Evolutionary conservation across 2,113 vertebrate species (phyloP).

Genomic region (Calonectris borealis): DNA sequence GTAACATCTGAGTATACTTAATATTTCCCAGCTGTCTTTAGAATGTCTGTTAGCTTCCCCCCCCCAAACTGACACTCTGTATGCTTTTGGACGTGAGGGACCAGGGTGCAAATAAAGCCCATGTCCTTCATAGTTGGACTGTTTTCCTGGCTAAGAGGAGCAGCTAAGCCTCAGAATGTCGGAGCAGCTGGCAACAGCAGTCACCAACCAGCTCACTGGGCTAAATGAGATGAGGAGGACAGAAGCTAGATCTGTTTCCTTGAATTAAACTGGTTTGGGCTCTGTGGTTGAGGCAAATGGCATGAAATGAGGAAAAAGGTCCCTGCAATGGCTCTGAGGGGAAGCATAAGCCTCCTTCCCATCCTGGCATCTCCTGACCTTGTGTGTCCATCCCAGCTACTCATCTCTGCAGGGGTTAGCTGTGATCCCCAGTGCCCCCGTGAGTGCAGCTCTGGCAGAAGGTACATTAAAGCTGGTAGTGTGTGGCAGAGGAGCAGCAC

Average conservation of each 20-base stretch:
- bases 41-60: neutral
- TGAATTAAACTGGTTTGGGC: neutral
- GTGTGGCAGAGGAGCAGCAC: neutral
- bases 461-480: rapidly evolving
- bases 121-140: neutral
- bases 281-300: neutral
- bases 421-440: neutral
- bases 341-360: neutral
- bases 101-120: neutral
- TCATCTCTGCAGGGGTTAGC: neutral
- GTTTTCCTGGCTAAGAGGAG: neutral
- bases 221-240: neutral
- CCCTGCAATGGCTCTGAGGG: neutral
- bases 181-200: neutral
- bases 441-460: neutral
- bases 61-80: rapidly evolving
- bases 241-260: neutral
- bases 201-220: neutral
- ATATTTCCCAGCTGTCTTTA: neutral
- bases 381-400: neutral
- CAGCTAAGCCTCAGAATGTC: neutral
- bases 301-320: neutral
- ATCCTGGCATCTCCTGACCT: neutral
- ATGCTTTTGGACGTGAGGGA: neutral
- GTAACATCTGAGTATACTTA: neutral